Evolutionary conservation across 2,113 vertebrate species (phyloP), one percentile per base, ranked within the genome.

Genomic region (Archocentrus centrarchus): DNA sequence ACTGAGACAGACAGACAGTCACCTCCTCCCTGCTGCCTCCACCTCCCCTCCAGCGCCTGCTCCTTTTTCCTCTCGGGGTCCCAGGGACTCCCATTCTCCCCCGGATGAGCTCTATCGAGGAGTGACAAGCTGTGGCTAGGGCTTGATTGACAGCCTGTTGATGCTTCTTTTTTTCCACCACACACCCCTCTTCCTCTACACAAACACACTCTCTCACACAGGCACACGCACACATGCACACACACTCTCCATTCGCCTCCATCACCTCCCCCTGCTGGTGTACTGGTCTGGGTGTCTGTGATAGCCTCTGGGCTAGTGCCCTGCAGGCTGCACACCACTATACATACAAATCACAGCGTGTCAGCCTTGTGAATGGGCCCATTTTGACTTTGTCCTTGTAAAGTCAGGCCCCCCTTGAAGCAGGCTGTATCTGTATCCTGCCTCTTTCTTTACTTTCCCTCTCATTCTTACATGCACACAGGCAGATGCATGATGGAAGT

Each of bases 81-180:
- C 91, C 90, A 87, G 81, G 89, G 93, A 92, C 83, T 91, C 86
- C 90, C 90, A 87, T 92, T 92, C 90, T 92, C 80, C 80, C 80
- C 81, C 58, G 63, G 89, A 90, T 81, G 39, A 88, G 85, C 89
- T 86, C 91, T 82, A 86, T 92, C 76, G 77, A 85, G 90, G 91
- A 92, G 80, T 93, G 93, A 95, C 93, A 93, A 93, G 89, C 88
- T 82, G 83, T 37, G 84, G 86, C 83, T 78, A 7, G 75, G 58
- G 75, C 63, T 86, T 95, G 95, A 95, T 94, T 94, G 94, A 94
- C 94, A 95, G 93, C 92, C 92, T 88, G 93, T 93, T 94, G 93
- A 94, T 91, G 91, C 92, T 88, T 86, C 86, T 83, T 80, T 80
- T 90, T 83, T 82, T 79, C 59, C 68, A 70, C 66, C 61, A 53